Percentiles rank a stretch among this genome's conserved stretches.
These are phyloP conservation scores for Lagorchestes hirsutus DNA, from an alignment of 2,797 vertebrate genomes.

Conservation along the genomic window DNA sequence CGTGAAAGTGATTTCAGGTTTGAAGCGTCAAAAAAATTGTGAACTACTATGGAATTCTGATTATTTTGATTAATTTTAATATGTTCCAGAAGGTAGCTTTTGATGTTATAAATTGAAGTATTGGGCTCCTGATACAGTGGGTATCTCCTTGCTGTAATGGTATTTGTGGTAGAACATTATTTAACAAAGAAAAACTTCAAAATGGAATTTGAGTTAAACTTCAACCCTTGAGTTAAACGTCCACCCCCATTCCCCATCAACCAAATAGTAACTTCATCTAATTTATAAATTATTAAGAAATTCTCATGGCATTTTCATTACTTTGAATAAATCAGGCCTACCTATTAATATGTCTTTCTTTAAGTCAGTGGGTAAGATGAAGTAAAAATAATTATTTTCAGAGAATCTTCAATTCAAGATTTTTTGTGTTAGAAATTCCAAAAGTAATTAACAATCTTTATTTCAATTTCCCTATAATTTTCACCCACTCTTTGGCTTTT, in stretches of 20 bases:
- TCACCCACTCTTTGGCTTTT: slow-evolving; percentile 56
- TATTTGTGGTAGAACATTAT: background rate
- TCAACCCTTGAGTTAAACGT: background rate
- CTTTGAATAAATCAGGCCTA: slow-evolving; percentile 19
- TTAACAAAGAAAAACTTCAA: background rate
- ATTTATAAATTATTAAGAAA: slow-evolving; percentile 50
- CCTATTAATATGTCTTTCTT: slow-evolving; percentile 21
- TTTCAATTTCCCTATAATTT: slow-evolving; percentile 65
- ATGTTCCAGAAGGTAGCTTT: slow-evolving; percentile 14
- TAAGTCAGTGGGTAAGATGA: slow-evolving; percentile 9
- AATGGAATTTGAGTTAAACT: background rate
- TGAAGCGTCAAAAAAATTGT: background rate
- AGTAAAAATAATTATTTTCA: slow-evolving; percentile 47
- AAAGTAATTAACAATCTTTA: slow-evolving; percentile 61
- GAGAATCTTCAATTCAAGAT: slow-evolving; percentile 35
- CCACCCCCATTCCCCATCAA: background rate
- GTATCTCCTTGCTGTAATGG: background rate
- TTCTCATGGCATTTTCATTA: slow-evolving; percentile 32
- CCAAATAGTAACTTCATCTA: slow-evolving; percentile 44
- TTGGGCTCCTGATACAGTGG: background rate
- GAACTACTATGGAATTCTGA: slow-evolving; percentile 45
- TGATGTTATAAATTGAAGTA: slow-evolving; percentile 24
- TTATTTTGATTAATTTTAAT: slow-evolving; percentile 53
- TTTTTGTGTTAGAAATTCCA: slow-evolving; percentile 30
- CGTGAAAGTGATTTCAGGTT: background rate